Evolutionary conservation across 2,888 invertebrate genomes (phyloP).

Genomic region (Bellardia pandia): DNA sequence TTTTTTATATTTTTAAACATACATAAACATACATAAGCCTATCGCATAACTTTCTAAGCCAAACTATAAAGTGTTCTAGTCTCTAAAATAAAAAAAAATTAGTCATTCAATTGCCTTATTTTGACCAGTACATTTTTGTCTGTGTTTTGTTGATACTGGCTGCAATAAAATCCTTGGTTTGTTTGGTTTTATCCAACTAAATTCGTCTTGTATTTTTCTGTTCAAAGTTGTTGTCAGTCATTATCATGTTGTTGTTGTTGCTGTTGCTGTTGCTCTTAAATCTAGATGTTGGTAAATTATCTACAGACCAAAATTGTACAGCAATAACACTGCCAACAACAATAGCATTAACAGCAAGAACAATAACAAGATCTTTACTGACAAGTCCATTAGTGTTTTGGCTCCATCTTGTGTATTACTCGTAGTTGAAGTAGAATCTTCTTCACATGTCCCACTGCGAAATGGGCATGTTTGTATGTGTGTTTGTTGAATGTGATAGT

Average conservation of each 20-base stretch:
- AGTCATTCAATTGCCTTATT: too few relatives aligned
- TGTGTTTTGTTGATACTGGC: neutral
- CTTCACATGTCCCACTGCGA: neutral
- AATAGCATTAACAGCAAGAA: slow-evolving; percentile 16
- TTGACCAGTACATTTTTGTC: neutral
- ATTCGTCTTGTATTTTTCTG: neutral
- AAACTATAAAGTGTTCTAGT: too few relatives aligned
- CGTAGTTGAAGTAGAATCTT: slow-evolving; percentile 12
- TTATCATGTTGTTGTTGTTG: slow-evolving; percentile 19
- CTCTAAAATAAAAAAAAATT: too few relatives aligned
- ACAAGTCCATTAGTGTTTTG: slow-evolving; percentile 71
- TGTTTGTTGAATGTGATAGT: neutral
- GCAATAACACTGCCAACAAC: slow-evolving; percentile 18
- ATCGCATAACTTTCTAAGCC: too few relatives aligned
- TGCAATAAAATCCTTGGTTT: slow-evolving; percentile 14
- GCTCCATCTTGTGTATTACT: slow-evolving; percentile 50
- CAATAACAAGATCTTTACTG: slow-evolving; percentile 64
- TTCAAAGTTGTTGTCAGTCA: slow-evolving; percentile 18
- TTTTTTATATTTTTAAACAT: too few relatives aligned
- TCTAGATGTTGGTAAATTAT: slow-evolving; percentile 27
- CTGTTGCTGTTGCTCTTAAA: neutral
- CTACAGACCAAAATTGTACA: slow-evolving; percentile 15
- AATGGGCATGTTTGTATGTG: neutral
- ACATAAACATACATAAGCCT: too few relatives aligned
- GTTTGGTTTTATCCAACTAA: slow-evolving; percentile 19